Conservation (phyloP, 2,888 invertebrate genomes). For the Lottia scabra region DNA sequence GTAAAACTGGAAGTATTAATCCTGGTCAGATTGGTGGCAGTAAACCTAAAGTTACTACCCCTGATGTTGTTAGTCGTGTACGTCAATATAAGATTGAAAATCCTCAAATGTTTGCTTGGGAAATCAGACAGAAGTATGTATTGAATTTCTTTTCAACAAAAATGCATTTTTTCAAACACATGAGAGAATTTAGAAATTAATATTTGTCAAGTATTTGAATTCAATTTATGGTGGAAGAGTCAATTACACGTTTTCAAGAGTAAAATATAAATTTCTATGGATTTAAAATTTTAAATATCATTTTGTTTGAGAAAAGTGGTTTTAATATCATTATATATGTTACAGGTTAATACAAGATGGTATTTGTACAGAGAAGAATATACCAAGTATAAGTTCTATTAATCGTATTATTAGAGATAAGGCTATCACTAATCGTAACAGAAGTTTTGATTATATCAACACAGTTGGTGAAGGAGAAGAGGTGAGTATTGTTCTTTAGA, state of each 20-base stretch:
- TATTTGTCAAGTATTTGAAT: too few species aligned
- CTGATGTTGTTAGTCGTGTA: conserved; percentile 66
- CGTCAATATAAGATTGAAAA: conserved; percentile 66
- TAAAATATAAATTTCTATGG: too few species aligned
- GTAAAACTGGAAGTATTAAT: conserved; percentile 69
- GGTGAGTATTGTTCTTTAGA: conserved; percentile 4
- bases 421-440: conserved; percentile 50
- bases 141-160: too few species aligned
- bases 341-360: conserved; percentile 64
- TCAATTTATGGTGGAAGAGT: too few species aligned
- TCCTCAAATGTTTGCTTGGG: conserved; percentile 70
- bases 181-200: too few species aligned
- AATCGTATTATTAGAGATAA: conserved; percentile 69
- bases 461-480: conserved; percentile 33
- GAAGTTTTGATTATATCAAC: conserved; percentile 43
- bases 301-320: too few species aligned
- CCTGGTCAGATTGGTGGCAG: conserved; percentile 69
- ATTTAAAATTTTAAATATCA: too few species aligned
- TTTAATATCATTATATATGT: not conserved
- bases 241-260: too few species aligned
- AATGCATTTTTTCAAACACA: too few species aligned
- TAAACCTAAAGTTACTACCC: conserved; percentile 69
- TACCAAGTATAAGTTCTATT: conserved; percentile 69
- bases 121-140: conserved; percentile 67
- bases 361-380: conserved; percentile 67